Evolutionary conservation across 1,140 invertebrate species (phyloP), one percentile per base, ranked within the genome.

Genomic region (Drosophila tani): DNA sequence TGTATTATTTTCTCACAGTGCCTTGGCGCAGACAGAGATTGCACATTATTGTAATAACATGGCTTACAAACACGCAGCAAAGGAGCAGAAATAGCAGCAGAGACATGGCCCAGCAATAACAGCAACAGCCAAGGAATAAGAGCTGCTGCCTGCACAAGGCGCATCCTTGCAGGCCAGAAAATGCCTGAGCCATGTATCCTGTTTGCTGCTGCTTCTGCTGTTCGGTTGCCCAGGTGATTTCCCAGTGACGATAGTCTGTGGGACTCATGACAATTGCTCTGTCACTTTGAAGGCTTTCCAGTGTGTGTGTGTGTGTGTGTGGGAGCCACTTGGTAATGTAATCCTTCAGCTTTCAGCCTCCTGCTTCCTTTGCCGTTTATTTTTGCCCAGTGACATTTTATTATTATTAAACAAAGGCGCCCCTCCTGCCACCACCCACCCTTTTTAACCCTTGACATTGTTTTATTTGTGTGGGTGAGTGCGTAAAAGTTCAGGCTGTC

Each of bases 31-130:
- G 47, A 15, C 46, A 24, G 43, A 43, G 67, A 58, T 81, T 63
- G 59, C 84, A 79, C 74, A 88, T 88, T 90, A 88, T 88, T 88
- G 84, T 88, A 83, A 88, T 90, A 88, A 88, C 85, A 88, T 90
- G 84, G 81, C 81, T 85, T 90, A 90, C 78, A 82, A 88, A 85
- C 85, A 88, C 78, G 81, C 85, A 84, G 73, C 64, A 79, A 63
- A 74, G 68, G 65, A 70, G 46, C 51, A 67, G 15, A 47, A 64
- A 51, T 58, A 69, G 51, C 64, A 71, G 65, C 53, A 59, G 56
- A 73, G 53, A 63, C 79, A 67, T 55, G 67, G 63, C 60, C 49
- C 60, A 17, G 35, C 40, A 63, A 17, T 35, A 67, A 29, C 62
- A 83, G 63, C 55, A 78, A 59, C 66, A 81, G 73, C 46, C 1